Percentiles rank a stretch among this genome's conserved stretches.
phyloP scores from a whole-genome alignment of 2,113 vertebrate species.

The Empidonax alnorum region DNA sequence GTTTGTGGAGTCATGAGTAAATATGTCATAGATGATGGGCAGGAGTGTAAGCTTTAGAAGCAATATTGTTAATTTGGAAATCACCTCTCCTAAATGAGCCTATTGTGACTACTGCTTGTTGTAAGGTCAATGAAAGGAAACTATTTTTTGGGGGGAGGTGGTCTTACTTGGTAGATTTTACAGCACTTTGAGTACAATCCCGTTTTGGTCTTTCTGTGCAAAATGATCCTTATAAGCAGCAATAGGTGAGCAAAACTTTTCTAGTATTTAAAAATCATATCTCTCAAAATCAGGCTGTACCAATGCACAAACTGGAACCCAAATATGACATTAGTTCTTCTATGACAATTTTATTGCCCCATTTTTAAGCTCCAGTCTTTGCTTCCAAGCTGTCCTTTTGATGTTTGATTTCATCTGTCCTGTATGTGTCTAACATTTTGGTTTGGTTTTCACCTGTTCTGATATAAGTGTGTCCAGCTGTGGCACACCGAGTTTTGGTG shows the following conservation, averaged over 20 bases:
- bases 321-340: background rate
- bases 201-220: background rate
- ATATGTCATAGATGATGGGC: background rate
- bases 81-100: background rate
- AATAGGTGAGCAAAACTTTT: background rate
- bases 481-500: background rate
- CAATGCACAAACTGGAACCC: background rate
- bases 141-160: background rate
- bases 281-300: background rate
- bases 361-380: background rate
- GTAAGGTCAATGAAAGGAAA: background rate
- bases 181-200: background rate
- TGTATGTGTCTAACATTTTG: background rate
- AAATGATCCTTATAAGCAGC: background rate
- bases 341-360: background rate
- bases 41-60: background rate
- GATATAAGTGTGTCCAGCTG: background rate
- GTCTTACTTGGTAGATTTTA: background rate
- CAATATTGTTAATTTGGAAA: background rate
- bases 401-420: background rate
- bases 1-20: background rate
- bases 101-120: background rate
- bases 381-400: background rate
- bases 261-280: background rate
- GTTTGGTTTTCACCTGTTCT: background rate